These are phyloP conservation scores for Sternotherus odoratus DNA, from an alignment of 2,797 vertebrate species.

Conservation along the genomic window DNA sequence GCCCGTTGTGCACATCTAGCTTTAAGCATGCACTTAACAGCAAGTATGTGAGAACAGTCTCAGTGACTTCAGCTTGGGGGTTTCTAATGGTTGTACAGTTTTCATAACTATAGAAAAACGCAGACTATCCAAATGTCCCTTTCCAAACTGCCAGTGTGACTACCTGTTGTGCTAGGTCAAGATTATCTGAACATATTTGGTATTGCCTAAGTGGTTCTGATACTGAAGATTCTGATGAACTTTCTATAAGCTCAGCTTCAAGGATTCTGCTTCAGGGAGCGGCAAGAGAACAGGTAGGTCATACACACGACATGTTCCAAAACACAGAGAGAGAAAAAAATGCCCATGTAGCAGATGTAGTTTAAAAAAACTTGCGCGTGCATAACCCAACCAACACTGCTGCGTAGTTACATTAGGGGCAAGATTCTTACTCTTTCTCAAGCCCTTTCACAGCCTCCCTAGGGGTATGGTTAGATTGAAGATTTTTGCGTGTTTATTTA, in stretches of 20 bases:
- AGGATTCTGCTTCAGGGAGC: constrained; percentile 72
- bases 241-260: constrained; percentile 75
- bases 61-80: constrained; percentile 66
- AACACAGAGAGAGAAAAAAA: not conserved
- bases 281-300: constrained; percentile 65
- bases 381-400: not conserved
- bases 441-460: not conserved
- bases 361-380: too few species aligned
- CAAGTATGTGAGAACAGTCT: constrained; percentile 71
- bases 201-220: constrained; percentile 74
- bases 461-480: too few species aligned
- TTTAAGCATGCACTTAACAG: constrained; percentile 77
- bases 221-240: constrained; percentile 77
- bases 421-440: not conserved
- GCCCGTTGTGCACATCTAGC: constrained; percentile 26
- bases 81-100: constrained; percentile 78
- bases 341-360: too few species aligned
- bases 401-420: not conserved
- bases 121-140: not conserved
- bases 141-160: constrained; percentile 76
- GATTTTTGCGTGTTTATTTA: too few species aligned
- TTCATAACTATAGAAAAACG: constrained; percentile 77
- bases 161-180: constrained; percentile 75
- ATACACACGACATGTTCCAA: constrained; percentile 37
- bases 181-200: constrained; percentile 77